These are phyloP conservation scores for Athene noctua DNA, from an alignment of 2,113 vertebrate genomes.

Conservation along the genomic window DNA sequence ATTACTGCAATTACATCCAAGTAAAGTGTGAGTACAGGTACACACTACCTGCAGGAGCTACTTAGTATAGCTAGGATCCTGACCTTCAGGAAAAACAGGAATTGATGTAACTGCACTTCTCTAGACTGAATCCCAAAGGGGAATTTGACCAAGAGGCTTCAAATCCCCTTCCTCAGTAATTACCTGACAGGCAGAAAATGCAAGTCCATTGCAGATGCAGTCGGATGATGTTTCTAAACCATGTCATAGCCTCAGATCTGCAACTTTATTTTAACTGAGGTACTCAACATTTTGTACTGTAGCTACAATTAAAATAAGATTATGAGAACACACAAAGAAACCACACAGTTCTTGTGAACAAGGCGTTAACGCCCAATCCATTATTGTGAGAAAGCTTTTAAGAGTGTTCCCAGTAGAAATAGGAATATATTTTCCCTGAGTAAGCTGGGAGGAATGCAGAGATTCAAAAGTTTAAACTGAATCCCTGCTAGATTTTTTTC, in stretches of 20 bases:
- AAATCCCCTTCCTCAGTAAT: neutral
- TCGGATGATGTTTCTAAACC: neutral
- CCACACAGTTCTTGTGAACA: neutral
- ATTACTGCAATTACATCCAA: neutral
- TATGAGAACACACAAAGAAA: conserved; percentile 18
- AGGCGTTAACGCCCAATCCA: neutral
- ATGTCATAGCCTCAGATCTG: neutral
- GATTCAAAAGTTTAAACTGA: conserved; percentile 1
- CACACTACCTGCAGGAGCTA: neutral
- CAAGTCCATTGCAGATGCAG: neutral
- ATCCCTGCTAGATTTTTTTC: neutral
- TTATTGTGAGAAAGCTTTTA: conserved; percentile 15
- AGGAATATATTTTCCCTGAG: conserved; percentile 5
- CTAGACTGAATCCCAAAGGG: neutral
- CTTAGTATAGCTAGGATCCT: neutral
- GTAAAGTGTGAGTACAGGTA: neutral
- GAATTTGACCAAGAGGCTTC: neutral
- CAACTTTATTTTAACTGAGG: neutral
- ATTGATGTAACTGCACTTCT: neutral
- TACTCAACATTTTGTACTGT: neutral
- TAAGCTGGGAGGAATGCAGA: conserved; percentile 1
- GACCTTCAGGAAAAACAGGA: neutral
- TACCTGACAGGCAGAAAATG: neutral
- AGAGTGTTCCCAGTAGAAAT: conserved; percentile 13
- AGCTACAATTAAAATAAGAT: conserved; percentile 22